Conservation (phyloP, 2,113 vertebrate genomes). For the Crotalus viridis region DNA sequence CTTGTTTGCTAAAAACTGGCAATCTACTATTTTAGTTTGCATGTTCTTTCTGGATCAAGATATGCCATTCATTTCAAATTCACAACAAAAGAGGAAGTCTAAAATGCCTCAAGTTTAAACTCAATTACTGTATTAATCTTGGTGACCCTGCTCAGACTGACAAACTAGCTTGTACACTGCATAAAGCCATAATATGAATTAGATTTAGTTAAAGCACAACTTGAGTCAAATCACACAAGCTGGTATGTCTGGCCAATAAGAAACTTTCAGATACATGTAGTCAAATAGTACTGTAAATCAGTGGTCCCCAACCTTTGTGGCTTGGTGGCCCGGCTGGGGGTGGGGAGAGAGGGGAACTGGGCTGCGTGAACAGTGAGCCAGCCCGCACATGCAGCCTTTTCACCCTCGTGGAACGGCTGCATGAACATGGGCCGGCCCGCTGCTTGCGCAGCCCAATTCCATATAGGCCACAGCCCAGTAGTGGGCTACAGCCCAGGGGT, state of each 20-base stretch:
- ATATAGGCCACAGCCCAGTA: background rate
- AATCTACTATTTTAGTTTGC: background rate
- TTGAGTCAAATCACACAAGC: background rate
- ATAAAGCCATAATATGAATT: background rate
- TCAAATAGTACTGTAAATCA: background rate
- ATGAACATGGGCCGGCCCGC: background rate
- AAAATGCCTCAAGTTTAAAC: background rate
- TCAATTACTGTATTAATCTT: background rate
- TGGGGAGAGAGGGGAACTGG: background rate
- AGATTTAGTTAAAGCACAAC: background rate
- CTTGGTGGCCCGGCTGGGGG: background rate
- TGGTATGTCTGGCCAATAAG: background rate
- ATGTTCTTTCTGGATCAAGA: background rate
- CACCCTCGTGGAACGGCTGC: no score
- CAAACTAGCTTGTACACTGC: background rate
- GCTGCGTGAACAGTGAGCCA: background rate
- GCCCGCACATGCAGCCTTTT: fast-evolving
- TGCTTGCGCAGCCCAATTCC: background rate
- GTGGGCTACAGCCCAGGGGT: background rate
- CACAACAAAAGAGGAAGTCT: background rate
- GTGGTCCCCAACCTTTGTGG: background rate
- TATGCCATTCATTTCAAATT: background rate
- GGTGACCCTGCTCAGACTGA: background rate
- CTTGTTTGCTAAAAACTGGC: background rate
- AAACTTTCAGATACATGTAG: background rate